Conservation (phyloP, 1,140 invertebrate species). For the Trichonephila clavata region DNA sequence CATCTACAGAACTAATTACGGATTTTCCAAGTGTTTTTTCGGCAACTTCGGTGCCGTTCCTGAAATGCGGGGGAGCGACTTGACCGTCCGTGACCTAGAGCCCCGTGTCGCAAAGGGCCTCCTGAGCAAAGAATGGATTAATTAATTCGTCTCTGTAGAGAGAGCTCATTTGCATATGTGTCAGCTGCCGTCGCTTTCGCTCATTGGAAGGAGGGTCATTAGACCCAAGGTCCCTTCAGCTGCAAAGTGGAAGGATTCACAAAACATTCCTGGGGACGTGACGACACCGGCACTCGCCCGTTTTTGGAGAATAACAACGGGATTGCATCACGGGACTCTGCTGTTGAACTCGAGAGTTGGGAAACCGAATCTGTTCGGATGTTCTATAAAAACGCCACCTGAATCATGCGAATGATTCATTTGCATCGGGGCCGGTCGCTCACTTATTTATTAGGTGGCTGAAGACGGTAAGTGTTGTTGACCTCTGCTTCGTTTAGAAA, state of each 20-base stretch:
- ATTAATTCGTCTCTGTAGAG: slow-evolving; percentile 27
- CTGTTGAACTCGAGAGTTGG: neutral
- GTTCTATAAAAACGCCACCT: neutral
- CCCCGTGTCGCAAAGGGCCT: slow-evolving; percentile 21
- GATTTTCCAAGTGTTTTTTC: too few relatives aligned
- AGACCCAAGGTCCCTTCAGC: neutral
- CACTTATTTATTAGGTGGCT: too few relatives aligned
- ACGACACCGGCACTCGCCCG: neutral
- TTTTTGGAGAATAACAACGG: neutral
- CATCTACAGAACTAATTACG: too few relatives aligned
- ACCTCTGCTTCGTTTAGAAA: too few relatives aligned
- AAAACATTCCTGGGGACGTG: neutral
- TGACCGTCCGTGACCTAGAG: slow-evolving; percentile 5
- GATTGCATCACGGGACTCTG: neutral
- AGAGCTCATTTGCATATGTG: slow-evolving; percentile 2
- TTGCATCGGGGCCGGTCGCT: neutral
- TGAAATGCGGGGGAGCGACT: neutral
- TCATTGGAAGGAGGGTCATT: slow-evolving; percentile 6
- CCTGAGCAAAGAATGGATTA: slow-evolving; percentile 3
- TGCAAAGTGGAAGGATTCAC: slow-evolving; percentile 12
- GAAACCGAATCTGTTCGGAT: neutral
- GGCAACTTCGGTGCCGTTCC: too few relatives aligned
- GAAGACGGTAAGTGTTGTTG: too few relatives aligned
- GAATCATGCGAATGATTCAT: neutral
- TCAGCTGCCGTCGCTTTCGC: slow-evolving; percentile 1